Base-by-base conservation (phyloP, 2,797 vertebrate species). In the Microhierax caerulescens region DNA sequence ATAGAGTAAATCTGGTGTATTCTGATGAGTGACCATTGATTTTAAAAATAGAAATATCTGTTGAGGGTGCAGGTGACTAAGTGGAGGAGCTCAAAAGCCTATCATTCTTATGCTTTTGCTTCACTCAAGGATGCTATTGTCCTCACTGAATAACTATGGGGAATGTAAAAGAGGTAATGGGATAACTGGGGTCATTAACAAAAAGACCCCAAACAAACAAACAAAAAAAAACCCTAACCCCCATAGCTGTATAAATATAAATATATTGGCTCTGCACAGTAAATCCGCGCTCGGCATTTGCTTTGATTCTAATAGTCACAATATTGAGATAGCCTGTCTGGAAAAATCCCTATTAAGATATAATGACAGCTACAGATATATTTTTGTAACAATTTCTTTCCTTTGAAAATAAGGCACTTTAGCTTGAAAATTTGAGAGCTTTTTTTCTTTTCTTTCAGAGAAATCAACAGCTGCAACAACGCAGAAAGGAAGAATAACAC, bases 1-100 rank as follows among this genome's bases (percentile, higher is more conserved):
- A 13, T n/a, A 73, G 92, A 78, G 69, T 75, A 88, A 94, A 95
- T 91, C 56, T 57, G 84, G 73, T 2, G 0, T 47, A 72, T 90
- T 95, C 73, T 23, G 84, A 94, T 94, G 79, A 97, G 82, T 90
- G 90, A 87, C 88, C 93, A 88, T 88, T 96, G 95, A 94, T 97
- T 94, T 93, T 95, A 94, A 92, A 96, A 86, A 78, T 87, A 84
- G 86, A 93, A 94, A 84, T 89, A 56, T 83, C 81, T 34, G 92
- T 93, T 92, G 91, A 87, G 80, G 86, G 48, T 63, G 47, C 84
- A 96, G 7, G n/a, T 97, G 95, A 93, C 78, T 13, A 74, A 94
- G 69, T 77, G 67, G 81, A 96, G 60, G 45, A 78, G 76, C 91
- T 82, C 56, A 54, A 88, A 90, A 95, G 47, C 74, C 61, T 77